Conservation (phyloP, 2,113 vertebrate genomes). For the Xyliphius kryptos region DNA sequence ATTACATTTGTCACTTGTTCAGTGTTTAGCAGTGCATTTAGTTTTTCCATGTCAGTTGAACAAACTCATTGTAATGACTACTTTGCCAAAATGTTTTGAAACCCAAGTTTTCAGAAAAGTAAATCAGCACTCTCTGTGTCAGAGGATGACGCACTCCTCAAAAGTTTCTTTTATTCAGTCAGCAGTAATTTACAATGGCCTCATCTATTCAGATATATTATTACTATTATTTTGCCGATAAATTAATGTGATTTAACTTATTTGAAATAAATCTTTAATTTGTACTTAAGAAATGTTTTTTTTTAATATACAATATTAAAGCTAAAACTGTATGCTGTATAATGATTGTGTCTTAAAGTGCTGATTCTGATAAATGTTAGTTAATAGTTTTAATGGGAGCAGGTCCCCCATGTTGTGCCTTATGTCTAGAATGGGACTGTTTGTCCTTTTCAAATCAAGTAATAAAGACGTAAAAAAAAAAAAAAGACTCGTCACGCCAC, state of each 20-base stretch:
- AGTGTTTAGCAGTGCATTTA: constrained; percentile 1
- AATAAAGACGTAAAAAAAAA: too few species aligned
- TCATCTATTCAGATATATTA: constrained; percentile 55
- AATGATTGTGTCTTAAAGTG: constrained; percentile 38
- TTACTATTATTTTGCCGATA: constrained; percentile 58
- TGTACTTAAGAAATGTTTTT: constrained; percentile 59
- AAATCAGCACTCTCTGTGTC: constrained; percentile 43
- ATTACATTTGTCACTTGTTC: constrained; percentile 3
- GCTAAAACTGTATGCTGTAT: constrained; percentile 20
- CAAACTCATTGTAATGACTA: constrained; percentile 20
- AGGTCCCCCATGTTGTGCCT: constrained; percentile 43
- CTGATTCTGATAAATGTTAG: constrained; percentile 6
- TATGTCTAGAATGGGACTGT: constrained; percentile 35
- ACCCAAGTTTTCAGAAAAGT: constrained; percentile 22
- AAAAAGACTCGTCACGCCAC: too few species aligned
- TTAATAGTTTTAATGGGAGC: constrained; percentile 28
- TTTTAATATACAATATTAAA: constrained; percentile 45
- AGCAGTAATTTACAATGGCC: constrained; percentile 50
- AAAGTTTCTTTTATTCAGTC: constrained; percentile 45
- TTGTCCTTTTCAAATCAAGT: constrained; percentile 9
- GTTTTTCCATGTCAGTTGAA: too few species aligned
- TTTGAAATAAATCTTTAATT: constrained; percentile 72
- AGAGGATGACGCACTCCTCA: constrained; percentile 42
- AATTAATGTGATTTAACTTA: constrained; percentile 71
- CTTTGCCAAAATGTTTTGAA: constrained; percentile 39